Percentiles rank a stretch among this genome's conserved stretches.
Conservation (phyloP, 2,113 vertebrate genomes). For the Hypocryptadius cinnamomeus region DNA sequence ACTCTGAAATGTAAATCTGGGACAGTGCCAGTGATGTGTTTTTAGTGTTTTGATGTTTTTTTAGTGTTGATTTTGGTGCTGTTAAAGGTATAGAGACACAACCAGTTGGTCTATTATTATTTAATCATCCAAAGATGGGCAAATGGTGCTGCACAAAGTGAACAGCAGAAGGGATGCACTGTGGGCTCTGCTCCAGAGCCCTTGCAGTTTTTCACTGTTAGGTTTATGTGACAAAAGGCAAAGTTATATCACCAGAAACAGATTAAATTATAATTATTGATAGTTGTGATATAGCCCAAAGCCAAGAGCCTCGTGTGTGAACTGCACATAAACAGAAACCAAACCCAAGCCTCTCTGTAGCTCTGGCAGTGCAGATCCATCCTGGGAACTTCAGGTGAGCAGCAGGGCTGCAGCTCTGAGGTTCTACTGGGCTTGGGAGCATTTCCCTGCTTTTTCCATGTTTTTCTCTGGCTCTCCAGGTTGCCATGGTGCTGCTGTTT, state of each 20-base stretch:
- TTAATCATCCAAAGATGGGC: not conserved
- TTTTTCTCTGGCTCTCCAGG: constrained; percentile 40
- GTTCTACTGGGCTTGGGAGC: not conserved
- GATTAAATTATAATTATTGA: not conserved
- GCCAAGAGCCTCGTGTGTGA: not conserved
- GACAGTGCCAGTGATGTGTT: not conserved
- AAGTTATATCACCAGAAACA: not conserved
- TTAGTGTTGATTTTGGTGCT: not conserved
- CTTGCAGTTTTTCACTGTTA: not conserved
- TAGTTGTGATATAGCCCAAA: not conserved
- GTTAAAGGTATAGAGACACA: not conserved
- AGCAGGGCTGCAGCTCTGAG: not conserved
- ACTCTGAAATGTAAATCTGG: not conserved
- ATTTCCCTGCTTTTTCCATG: not conserved
- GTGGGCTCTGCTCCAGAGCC: not conserved
- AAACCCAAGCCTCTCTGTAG: not conserved
- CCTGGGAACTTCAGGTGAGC: not conserved
- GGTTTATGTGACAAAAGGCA: not conserved
- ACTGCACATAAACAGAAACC: not conserved
- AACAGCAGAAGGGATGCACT: not conserved
- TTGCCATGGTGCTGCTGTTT: constrained; percentile 61
- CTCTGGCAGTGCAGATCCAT: not conserved
- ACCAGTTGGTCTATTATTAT: not conserved
- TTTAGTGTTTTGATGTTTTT: not conserved
- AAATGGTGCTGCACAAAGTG: not conserved